Base-by-base conservation (phyloP, 2,888 invertebrate genomes). In the Noctua janthe region DNA sequence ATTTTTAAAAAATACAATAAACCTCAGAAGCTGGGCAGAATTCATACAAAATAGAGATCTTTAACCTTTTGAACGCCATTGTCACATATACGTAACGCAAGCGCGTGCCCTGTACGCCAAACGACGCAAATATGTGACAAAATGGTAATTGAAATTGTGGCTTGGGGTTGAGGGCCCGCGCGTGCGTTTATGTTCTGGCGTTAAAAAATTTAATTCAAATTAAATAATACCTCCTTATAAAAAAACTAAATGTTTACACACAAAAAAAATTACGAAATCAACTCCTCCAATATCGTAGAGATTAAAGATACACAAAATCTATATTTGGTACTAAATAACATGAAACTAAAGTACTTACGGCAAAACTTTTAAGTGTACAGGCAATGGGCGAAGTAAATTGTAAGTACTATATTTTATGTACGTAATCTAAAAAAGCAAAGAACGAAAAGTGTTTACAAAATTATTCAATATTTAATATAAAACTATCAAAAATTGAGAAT, bases 31-130 rank as follows among this genome's bases (percentile, higher is more conserved):
- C n/a, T n/a, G 29, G 17, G 11, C 29, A 49, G 17, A 76, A 69
- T 47, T n/a, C 11, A 66, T 79, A 72, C 56, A 76, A 71, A 87
- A 75, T 64, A 77, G 87, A 87, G 84, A 85, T 87, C 77, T 69
- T 47, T 69, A 67, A 43, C 43, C 7, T 43, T 43, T 43, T 43
- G 43, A 43, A 43, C 43, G 43, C 43, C 43, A 43, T 43, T 43
- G 43, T 43, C 43, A 43, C 43, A 43, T 43, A 43, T 43, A 43
- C 43, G 43, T 43, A 2, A 43, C 43, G 43, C 43, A 7, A 43
- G 43, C 43, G 43, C 43, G 43, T 43, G 43, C 43, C 43, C 43
- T 43, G 43, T 43, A 43, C 43, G 43, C 43, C 43, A 43, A 43
- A 43, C 7, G 43, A 43, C 43, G 8, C 43, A 43, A 43, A 43